These are phyloP conservation scores for Pseudachorutes palmiensis DNA, from an alignment of 1,140 invertebrate species.

Conservation along the genomic window DNA sequence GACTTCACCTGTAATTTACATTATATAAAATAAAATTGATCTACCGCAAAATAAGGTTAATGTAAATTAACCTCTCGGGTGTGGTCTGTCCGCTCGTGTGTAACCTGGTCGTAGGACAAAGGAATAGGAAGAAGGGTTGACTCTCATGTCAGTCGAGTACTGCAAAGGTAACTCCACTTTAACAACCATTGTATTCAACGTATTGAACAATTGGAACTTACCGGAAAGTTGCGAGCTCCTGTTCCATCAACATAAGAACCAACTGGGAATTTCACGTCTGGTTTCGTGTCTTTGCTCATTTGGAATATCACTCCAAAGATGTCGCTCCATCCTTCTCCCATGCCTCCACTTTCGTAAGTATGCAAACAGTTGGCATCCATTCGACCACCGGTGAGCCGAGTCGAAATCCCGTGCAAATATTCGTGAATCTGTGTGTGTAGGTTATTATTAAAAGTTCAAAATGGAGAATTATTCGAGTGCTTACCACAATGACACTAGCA, in stretches of 20 bases:
- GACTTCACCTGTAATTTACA: conserved; percentile 1
- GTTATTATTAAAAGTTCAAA: not conserved
- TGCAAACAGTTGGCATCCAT: not conserved
- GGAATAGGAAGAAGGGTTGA: not conserved
- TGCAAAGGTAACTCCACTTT: not conserved
- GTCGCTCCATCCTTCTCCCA: not conserved
- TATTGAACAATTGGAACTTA: not conserved
- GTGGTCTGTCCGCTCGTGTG: not conserved
- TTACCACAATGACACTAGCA: not conserved
- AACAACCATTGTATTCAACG: not conserved
- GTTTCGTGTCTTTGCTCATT: not conserved
- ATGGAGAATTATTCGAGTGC: not conserved
- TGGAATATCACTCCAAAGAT: not conserved
- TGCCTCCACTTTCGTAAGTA: not conserved
- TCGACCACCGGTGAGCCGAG: not conserved
- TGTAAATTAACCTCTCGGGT: not conserved
- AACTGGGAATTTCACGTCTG: not conserved
- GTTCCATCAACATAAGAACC: not conserved
- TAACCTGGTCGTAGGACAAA: not conserved
- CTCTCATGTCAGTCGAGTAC: conserved; percentile 1
- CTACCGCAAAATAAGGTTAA: not conserved
- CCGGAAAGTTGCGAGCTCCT: not conserved
- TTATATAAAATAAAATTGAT: not conserved
- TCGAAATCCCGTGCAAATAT: not conserved
- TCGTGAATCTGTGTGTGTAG: not conserved